Base-by-base conservation (phyloP, 2,113 vertebrate genomes). In the Anas platyrhynchos region DNA sequence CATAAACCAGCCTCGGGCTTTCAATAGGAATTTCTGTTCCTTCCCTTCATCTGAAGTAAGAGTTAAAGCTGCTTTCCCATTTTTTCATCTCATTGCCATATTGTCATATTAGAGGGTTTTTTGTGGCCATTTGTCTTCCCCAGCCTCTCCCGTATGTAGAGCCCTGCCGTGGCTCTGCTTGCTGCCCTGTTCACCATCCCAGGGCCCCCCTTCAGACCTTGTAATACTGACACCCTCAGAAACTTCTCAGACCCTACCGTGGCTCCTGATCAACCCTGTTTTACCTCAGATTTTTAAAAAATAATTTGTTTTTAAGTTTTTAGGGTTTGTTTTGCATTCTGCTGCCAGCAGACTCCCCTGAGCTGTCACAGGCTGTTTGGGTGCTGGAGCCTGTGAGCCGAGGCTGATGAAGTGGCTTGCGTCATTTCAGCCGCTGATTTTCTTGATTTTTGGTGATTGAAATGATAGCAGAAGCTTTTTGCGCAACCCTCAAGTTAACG, bases 401-500 rank as follows among this genome's bases (percentile, higher is more conserved):
- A 72, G 32, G 11, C 54, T 94, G 46, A 58, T 41, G 21, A 76
- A 65, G 75, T 23, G 25, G 14, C 54, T 73, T 56, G 8, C 50
- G 17, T 63, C 72, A 29, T 81, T 87, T 66, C 61, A 90, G 66
- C 14, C 0, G 0, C 36, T 58, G 38, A 36, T 86, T 86, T 66
- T 84, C 61, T 52, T 62, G 46, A 50, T 79, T 59, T 63, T 52
- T 1, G 0, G 17, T 74, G 44, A 41, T 5, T 73, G 18, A 85
- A 94, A 84, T 80, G 8, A n/a, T n/a, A 23, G 31, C 16, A 88
- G 50, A 75, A 88, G 32, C 14, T 86, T 91, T 93, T 93, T 75
- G 61, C 0, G 0, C 55, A 83, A 38, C 32, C 29, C 71, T 75
- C 71, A 89, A 82, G 71, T 62, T 85, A 83, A 67, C 0, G 0